Percentiles rank a stretch among this genome's conserved stretches.
Evolutionary conservation across 1,140 invertebrate species (phyloP).

Genomic region (Mycetomoellerius zeteki): DNA sequence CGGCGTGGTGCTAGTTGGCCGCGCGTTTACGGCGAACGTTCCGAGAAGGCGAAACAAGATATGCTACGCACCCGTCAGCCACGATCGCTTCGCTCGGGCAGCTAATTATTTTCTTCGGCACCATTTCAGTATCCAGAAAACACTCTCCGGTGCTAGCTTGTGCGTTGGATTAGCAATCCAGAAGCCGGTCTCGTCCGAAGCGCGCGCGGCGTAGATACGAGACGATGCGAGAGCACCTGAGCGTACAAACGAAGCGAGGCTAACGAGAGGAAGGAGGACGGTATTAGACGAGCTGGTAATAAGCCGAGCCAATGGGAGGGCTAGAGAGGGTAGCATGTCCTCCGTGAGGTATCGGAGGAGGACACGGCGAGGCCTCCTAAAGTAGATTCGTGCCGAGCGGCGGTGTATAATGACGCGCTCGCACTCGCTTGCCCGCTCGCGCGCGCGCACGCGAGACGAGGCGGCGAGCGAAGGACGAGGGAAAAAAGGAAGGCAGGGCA

Average conservation of each 20-base stretch:
- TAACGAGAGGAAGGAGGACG: slow-evolving; percentile 84
- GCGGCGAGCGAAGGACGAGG: slow-evolving; percentile 53
- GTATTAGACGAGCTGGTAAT: slow-evolving; percentile 83
- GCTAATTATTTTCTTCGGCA: slow-evolving; percentile 62
- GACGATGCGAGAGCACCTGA: slow-evolving; percentile 81
- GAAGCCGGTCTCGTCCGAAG: slow-evolving; percentile 67
- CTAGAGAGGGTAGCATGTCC: slow-evolving; percentile 67
- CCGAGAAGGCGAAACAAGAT: slow-evolving; percentile 46
- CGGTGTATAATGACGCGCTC: slow-evolving; percentile 84
- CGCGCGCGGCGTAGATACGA: slow-evolving; percentile 70
- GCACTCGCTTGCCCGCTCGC: slow-evolving; percentile 73
- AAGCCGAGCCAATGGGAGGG: slow-evolving; percentile 77
- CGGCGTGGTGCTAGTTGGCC: not conserved
- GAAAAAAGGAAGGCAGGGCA: slow-evolving; percentile 46
- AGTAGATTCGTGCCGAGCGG: slow-evolving; percentile 85
- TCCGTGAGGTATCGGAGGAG: slow-evolving; percentile 66
- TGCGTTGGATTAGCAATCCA: slow-evolving; percentile 74
- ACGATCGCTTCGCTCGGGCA: slow-evolving; percentile 36
- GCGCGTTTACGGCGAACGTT: slow-evolving; percentile 24
- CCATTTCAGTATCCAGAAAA: slow-evolving; percentile 61
- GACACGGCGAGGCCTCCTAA: slow-evolving; percentile 78
- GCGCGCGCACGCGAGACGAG: slow-evolving; percentile 57
- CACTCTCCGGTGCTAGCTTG: slow-evolving; percentile 26
- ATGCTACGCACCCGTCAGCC: slow-evolving; percentile 12
- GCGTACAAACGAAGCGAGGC: slow-evolving; percentile 79